Evolutionary conservation across 1,140 invertebrate species (phyloP), one percentile per base, ranked within the genome.

Genomic region (Rhagoletis pomonella): DNA sequence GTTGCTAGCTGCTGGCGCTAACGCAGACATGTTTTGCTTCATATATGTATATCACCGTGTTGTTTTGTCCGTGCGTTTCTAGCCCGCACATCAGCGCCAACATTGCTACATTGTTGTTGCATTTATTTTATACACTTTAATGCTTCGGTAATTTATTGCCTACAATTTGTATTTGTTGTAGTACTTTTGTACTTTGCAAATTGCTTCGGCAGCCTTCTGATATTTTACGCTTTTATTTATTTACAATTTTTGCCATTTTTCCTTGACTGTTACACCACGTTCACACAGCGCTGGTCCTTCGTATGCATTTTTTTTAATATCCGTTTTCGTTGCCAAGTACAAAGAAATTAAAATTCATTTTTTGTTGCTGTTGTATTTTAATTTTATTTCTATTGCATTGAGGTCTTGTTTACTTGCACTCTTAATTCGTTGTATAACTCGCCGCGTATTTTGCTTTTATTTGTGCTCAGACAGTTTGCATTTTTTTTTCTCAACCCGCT

Each of bases 121-220:
- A 59, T 85, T 39, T 85, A 59, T 85, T 59, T 85, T 62, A 59
- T 62, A 62, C 84, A 85, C 39, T 60, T 85, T 85, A 60, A 85
- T 85, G 47, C 73, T 85, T 85, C 59, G 59, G 55, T 62, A 62
- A 85, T 85, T 85, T 85, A 85, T 85, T 60, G 59, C 84, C 84
- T 39, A 60, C 59, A 60, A 85, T 85, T 85, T 85, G 55, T 85
- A 85, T 85, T 85, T 85, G 55, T 29, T 85, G 59, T 85, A 55
- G 59, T 85, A 55, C n/a, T 81, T 81, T 81, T 58, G 73, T 81
- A 81, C 73, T 81, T 81, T 55, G 73, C 73, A 81, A 81, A 81
- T 81, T 81, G 73, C 50, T 81, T 81, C 47, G 73, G 6, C 47
- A 47, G 47, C 55, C 73, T 12, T 81, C 55, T 81, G 73, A 81